Evolutionary conservation across 2,113 vertebrate species (phyloP).

Genomic region (Vombatus ursinus): DNA sequence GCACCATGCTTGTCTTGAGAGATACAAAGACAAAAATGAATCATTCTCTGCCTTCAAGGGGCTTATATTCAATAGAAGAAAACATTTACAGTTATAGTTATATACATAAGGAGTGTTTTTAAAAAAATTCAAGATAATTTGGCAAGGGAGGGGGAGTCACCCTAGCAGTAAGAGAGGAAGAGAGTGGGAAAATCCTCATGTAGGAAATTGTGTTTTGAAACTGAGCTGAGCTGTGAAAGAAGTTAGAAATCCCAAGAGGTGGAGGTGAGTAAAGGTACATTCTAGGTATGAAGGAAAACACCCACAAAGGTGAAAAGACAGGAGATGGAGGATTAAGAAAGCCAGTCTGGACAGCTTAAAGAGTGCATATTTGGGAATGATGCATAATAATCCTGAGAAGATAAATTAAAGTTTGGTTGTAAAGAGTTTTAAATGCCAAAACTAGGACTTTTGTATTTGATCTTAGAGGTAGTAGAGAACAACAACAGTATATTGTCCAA

Average conservation of each 20-base stretch:
- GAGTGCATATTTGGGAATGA: neutral
- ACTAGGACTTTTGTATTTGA: neutral
- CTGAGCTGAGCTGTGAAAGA: neutral
- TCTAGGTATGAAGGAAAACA: neutral
- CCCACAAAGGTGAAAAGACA: neutral
- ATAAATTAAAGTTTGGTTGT: neutral
- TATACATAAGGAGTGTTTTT: neutral
- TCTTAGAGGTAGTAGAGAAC: neutral
- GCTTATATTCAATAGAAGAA: neutral
- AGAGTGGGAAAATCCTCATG: neutral
- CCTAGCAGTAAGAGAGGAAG: neutral
- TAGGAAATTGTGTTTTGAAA: neutral
- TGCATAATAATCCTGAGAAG: neutral
- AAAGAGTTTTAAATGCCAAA: neutral
- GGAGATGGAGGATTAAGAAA: neutral
- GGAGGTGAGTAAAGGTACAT: neutral
- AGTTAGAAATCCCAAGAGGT: neutral
- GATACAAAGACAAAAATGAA: neutral
- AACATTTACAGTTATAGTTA: neutral
- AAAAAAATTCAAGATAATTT: neutral
- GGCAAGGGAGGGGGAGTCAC: neutral
- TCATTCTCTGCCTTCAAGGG: neutral
- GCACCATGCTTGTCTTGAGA: neutral
- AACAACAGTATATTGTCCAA: neutral
- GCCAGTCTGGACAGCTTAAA: neutral